Evolutionary conservation across 92 coral and sea anemone species (phyloP), one percentile per base, ranked within the genome.

Genomic region (Palythoa grandis): DNA sequence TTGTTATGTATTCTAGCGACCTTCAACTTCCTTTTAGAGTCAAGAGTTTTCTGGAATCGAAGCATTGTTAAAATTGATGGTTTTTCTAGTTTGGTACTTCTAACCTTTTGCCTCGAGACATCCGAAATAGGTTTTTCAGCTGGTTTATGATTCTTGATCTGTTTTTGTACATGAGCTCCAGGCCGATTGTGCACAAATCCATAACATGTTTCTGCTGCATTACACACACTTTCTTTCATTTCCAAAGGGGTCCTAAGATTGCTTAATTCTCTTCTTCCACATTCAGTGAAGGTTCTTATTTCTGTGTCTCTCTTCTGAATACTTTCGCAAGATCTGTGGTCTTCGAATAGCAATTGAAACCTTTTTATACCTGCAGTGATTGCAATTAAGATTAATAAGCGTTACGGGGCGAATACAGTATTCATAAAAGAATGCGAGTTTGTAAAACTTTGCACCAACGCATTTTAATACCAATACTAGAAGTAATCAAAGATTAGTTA

Each of bases 21-120:
- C 24, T 79, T 79, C 0, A 20, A 13, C 61, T 79, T 38, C 39
- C 84, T 79, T 65, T 40, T 43, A 9, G 57, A 10, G n/a, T 40
- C 43, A 7, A 79, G 84, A 63, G 63, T 79, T 67, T 79, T 73
- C 37, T 79, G 73, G 61, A 79, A 79, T 38, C 84, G 84, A 11
- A 61, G 72, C 84, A 79, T 65, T 40, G 72, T 79, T 12, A 39
- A 37, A 20, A 79, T 40, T 12, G 84, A 50, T n/a, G 72, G 43
- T 38, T 61, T 38, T 50, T 4, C 72, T 11, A 73, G 58, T 6
- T 48, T 69, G 6, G 56, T 65, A 12, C 3, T 17, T 76, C 1
- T 76, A 14, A 14, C 52, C 19, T 13, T 52, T 76, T 19, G 65
- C 80, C 19, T 76, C 8, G 11, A n/a, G 47, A 24, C 54, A 76